Conservation (phyloP, 2,113 vertebrate species). For the Poeciliopsis prolifica region DNA sequence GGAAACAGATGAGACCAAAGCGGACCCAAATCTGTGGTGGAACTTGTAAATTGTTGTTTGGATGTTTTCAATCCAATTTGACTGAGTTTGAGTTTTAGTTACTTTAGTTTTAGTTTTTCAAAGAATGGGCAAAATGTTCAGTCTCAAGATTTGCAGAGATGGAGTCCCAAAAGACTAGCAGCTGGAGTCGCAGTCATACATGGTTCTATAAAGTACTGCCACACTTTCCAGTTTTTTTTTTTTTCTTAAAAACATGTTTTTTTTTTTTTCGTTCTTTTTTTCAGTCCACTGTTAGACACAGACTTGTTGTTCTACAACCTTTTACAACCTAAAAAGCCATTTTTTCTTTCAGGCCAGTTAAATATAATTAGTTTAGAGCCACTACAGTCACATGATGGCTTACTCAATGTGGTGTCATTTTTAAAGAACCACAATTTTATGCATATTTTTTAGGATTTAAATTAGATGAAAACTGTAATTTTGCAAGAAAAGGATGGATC, state of each 20-base stretch:
- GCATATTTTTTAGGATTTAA: too few relatives aligned
- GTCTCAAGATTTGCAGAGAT: background rate
- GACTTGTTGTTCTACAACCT: background rate
- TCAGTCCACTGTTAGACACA: background rate
- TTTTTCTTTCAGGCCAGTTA: too few relatives aligned
- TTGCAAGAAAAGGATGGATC: too few relatives aligned
- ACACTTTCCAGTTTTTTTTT: background rate
- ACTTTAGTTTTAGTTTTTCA: too few relatives aligned
- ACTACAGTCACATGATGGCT: too few relatives aligned
- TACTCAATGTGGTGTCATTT: too few relatives aligned
- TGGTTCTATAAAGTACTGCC: background rate
- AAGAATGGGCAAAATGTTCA: background rate
- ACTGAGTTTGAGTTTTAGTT: background rate
- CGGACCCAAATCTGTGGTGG: background rate
- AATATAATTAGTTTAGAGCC: too few relatives aligned
- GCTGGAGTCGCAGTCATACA: background rate
- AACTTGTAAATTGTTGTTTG: background rate
- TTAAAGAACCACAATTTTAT: too few relatives aligned
- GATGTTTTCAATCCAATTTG: background rate
- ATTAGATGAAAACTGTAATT: too few relatives aligned
- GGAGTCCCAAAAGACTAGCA: background rate
- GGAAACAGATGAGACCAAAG: background rate
- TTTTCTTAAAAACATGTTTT: background rate
- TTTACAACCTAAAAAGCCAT: too few relatives aligned
- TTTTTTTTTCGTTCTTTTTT: too few relatives aligned